Conservation (phyloP, 2,888 invertebrate species). For the Andrena minutula region DNA sequence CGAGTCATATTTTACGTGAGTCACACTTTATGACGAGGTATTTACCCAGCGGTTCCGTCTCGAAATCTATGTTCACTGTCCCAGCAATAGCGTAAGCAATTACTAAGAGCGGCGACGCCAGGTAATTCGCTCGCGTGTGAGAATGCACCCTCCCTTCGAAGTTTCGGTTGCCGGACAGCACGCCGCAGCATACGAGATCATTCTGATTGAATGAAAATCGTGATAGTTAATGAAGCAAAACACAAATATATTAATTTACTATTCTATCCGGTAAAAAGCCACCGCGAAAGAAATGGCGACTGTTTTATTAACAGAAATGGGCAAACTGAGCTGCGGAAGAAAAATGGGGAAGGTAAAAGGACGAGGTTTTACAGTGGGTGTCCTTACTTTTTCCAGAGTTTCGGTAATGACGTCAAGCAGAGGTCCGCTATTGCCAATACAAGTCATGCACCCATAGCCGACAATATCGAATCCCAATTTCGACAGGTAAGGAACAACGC, state of each 20-base stretch:
- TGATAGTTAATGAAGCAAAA: not conserved
- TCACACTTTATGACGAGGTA: not conserved
- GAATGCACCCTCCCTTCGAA: slow-evolving; percentile 99
- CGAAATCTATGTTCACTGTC: slow-evolving; percentile 97
- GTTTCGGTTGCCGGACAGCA: slow-evolving; percentile 98
- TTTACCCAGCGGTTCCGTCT: slow-evolving; percentile 93
- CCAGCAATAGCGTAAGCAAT: slow-evolving; percentile 99
- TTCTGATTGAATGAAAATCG: slow-evolving; percentile 86
- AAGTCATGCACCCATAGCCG: slow-evolving; percentile 99
- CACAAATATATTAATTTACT: too few species aligned
- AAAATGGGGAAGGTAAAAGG: too few species aligned
- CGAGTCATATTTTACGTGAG: not conserved
- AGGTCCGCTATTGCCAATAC: slow-evolving; percentile 99
- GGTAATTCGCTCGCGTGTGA: slow-evolving; percentile 97
- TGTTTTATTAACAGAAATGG: too few species aligned
- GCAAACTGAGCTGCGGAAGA: too few species aligned
- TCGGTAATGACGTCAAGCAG: slow-evolving; percentile 90
- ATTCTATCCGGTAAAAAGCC: too few species aligned
- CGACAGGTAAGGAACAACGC: slow-evolving; percentile 94
- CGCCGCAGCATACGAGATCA: slow-evolving; percentile 97
- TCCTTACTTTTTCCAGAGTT: slow-evolving; percentile 79
- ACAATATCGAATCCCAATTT: slow-evolving; percentile 97
- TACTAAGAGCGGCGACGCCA: slow-evolving; percentile 98
- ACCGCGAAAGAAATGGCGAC: too few species aligned
- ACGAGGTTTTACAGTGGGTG: too few species aligned